Evolutionary conservation across 1,140 invertebrate species (phyloP).

Genomic region (Cheumatopsyche charites): DNA sequence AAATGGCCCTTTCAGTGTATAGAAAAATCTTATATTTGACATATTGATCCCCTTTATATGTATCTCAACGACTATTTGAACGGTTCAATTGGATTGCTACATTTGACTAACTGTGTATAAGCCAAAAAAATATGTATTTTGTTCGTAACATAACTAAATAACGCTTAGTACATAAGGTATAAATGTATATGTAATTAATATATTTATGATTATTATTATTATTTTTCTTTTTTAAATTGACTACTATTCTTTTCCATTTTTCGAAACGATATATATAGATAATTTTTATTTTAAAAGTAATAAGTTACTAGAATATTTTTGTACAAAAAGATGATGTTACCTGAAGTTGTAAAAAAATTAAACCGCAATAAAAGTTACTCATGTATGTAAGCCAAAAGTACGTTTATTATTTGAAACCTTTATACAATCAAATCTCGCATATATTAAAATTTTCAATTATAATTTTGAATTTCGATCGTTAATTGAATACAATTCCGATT

Average conservation of each 20-base stretch:
- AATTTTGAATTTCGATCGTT: too few relatives aligned
- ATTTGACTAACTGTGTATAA: constrained; percentile 6
- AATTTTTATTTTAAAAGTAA: constrained; percentile 35
- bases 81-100: constrained; percentile 10
- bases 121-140: constrained; percentile 14
- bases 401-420: constrained; percentile 6
- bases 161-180: constrained; percentile 17
- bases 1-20: constrained; percentile 12
- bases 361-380: constrained; percentile 39
- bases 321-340: constrained; percentile 44
- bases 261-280: constrained; percentile 32
- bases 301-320: constrained; percentile 44
- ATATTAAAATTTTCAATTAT: too few relatives aligned
- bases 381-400: constrained; percentile 33
- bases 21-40: neutral
- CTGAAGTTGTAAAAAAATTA: constrained; percentile 44
- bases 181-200: constrained; percentile 28
- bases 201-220: constrained; percentile 12
- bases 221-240: constrained; percentile 6
- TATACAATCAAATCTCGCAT: too few relatives aligned
- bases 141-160: constrained; percentile 17
- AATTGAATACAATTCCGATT: too few relatives aligned
- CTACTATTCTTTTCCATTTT: constrained; percentile 1
- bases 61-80: neutral
- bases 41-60: neutral